A percentile compares a stretch with the other conserved stretches of the same genome.
These are phyloP conservation scores for Saccostrea echinata DNA, from an alignment of 1,140 invertebrate genomes.

Conservation along the genomic window DNA sequence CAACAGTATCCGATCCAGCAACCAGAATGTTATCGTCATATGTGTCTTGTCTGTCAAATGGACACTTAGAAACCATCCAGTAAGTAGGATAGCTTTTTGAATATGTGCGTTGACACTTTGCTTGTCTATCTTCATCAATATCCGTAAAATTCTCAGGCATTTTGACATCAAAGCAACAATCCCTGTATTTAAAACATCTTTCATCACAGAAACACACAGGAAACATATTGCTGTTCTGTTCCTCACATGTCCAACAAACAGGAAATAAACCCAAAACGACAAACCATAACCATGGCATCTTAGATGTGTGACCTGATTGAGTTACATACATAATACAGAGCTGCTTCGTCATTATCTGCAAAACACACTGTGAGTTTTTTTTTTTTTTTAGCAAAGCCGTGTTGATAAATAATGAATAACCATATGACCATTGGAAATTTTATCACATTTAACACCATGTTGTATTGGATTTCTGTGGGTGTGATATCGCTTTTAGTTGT, in stretches of 20 bases:
- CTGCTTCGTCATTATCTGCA: too few species aligned
- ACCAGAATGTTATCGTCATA: background rate
- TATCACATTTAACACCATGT: too few species aligned
- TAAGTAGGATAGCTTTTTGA: background rate
- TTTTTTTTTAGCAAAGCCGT: too few species aligned
- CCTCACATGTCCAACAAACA: background rate
- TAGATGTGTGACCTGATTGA: background rate
- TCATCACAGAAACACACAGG: background rate
- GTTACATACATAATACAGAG: too few species aligned
- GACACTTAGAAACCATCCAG: background rate
- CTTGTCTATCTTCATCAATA: background rate
- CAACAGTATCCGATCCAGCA: background rate
- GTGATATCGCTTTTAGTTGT: too few species aligned
- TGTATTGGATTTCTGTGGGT: too few species aligned
- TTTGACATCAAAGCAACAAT: background rate
- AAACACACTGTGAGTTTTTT: too few species aligned
- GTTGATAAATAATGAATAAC: too few species aligned
- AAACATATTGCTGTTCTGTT: background rate
- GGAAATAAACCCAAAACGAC: background rate
- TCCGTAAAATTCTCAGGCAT: background rate
- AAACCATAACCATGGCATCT: background rate
- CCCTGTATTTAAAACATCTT: background rate
- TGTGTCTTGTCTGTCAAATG: background rate
- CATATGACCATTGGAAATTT: too few species aligned
- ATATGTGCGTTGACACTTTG: background rate